Evolutionary conservation across 2,797 vertebrate genomes (phyloP).

Genomic region (Sebastes hopkinsi): DNA sequence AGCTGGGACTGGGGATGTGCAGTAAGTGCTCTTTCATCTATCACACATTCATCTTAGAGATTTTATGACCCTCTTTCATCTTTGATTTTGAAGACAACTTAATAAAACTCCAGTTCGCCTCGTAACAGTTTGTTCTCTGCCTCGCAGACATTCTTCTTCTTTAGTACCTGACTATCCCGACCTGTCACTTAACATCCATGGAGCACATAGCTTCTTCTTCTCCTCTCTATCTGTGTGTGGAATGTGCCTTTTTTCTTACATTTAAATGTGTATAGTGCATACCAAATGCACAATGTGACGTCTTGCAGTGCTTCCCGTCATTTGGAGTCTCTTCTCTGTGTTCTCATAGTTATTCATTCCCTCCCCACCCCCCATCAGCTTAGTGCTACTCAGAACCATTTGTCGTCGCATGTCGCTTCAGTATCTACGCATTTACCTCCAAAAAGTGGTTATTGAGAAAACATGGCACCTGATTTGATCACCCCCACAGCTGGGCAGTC

Average conservation of each 20-base stretch:
- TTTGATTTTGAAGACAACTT: constrained; percentile 27
- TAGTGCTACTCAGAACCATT: constrained; percentile 34
- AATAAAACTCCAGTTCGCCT: constrained; percentile 25
- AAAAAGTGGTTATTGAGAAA: constrained; percentile 62
- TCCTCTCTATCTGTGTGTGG: neutral
- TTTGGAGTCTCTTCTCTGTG: constrained; percentile 17
- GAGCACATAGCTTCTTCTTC: neutral
- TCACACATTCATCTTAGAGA: constrained; percentile 56
- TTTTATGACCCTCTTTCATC: constrained; percentile 33
- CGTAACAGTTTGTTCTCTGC: neutral
- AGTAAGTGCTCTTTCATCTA: constrained; percentile 75
- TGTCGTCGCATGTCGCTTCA: constrained; percentile 4
- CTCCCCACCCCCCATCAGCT: constrained; percentile 8
- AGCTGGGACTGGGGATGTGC: constrained; percentile 52
- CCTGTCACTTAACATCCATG: constrained; percentile 19
- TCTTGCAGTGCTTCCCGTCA: constrained; percentile 33
- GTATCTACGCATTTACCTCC: constrained; percentile 25
- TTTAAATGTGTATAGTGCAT: constrained; percentile 1
- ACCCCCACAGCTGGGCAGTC: constrained; percentile 36
- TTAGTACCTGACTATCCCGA: constrained; percentile 12
- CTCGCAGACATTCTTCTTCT: constrained; percentile 17
- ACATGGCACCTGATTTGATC: constrained; percentile 44
- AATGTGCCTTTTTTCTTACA: constrained; percentile 46
- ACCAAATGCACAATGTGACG: constrained; percentile 13
- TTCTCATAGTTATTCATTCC: neutral